Conservation (phyloP, 1,140 invertebrate genomes). For the Pogonognathellus flavescens region DNA sequence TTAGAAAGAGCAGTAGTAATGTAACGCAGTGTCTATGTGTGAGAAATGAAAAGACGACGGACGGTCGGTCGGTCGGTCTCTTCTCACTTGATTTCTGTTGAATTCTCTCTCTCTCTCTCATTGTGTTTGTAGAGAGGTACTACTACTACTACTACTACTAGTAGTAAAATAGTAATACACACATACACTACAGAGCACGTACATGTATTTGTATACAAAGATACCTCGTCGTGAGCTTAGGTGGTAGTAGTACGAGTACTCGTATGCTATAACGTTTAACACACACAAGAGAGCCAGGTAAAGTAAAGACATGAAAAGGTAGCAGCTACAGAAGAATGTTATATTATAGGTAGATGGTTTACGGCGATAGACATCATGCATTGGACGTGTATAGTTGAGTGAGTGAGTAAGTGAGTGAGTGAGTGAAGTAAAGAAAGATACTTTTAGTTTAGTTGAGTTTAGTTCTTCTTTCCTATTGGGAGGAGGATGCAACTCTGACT, state of each 20-base stretch:
- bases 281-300: no score
- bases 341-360: not conserved
- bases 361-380: not conserved
- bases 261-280: no score
- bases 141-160: no score
- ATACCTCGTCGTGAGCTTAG: no score
- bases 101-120: no score
- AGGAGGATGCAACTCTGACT: constrained; percentile 22
- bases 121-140: no score
- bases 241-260: no score
- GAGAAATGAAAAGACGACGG: constrained; percentile 22
- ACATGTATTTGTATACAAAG: no score
- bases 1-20: not conserved
- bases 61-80: not conserved
- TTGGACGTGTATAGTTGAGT: not conserved
- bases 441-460: constrained; percentile 44
- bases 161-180: no score
- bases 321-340: no score
- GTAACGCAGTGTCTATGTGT: constrained; percentile 12
- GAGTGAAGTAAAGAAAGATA: not conserved
- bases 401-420: constrained; percentile 3
- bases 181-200: no score
- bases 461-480: constrained; percentile 49
- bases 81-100: constrained; percentile 47
- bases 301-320: no score